Evolutionary conservation across 2,888 invertebrate genomes (phyloP), one percentile per base, ranked within the genome.

Genomic region (Hemistola chrysoprasaria): DNA sequence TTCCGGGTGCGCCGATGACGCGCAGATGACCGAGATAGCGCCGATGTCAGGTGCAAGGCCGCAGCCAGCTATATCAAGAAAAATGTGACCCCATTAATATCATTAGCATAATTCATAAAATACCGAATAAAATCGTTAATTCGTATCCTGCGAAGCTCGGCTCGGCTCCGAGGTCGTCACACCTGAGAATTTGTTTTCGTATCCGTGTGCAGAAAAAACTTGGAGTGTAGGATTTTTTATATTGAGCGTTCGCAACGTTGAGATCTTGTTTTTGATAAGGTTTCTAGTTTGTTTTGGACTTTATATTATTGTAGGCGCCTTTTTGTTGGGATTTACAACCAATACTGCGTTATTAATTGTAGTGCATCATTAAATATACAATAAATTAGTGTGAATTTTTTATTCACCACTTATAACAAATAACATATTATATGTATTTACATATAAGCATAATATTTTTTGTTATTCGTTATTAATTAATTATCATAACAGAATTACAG

Each of bases 1-100:
- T 69, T 71, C 71, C 71, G 70, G 70, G 70, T 66, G 27, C 29
- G 22, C 8, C 23, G 40, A 50, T 59, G 59, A 58, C 61, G 61
- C 37, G 41, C 45, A 34, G 43, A 52, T 62, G 68, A 56, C 62
- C 67, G 71, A 66, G 62, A 70, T 70, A 64, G 62, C 71, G 65
- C 67, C 61, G 53, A 53, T 50, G 57, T 58, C 71, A 71, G 69
- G 61, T 71, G 69, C 69, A 71, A 71, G 71, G 72, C 59, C 68
- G 56, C 34, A 16, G 36, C 31, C 46, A 42, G 31, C 49, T 45
- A 48, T 47, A 58, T 49, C 58, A 59, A 58, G 52, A 61, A 67
- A 60, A 65, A 63, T 71, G 59, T 62, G 65, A 71, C 70, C 70
- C 68, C 65, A 66, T 68, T 65, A 65, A 40, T 40, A 50, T 45